Conservation (phyloP, 2,113 vertebrate genomes). For the Neogale vison region DNA sequence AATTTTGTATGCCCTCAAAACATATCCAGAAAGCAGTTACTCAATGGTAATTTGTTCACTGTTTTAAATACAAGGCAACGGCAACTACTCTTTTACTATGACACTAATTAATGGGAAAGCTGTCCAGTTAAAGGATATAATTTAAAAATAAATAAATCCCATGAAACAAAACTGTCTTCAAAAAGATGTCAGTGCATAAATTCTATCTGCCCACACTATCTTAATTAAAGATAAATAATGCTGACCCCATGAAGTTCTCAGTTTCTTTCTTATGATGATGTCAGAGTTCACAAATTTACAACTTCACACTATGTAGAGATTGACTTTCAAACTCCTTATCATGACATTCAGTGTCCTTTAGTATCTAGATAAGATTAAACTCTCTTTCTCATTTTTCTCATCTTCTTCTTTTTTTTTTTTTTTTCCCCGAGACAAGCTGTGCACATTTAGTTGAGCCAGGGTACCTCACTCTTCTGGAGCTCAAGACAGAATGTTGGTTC, state of each 20-base stretch:
- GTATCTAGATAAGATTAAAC: constrained; percentile 1
- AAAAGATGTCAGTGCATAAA: not conserved
- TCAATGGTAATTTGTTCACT: not conserved
- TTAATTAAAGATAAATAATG: not conserved
- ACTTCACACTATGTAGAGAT: not conserved
- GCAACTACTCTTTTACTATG: not conserved
- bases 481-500: not conserved
- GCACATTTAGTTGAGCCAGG: not conserved
- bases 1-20: not conserved
- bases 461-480: not conserved
- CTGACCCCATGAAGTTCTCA: not conserved
- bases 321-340: constrained; percentile 27
- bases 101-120: not conserved
- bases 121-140: not conserved
- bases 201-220: not conserved
- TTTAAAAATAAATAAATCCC: not conserved
- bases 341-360: not conserved
- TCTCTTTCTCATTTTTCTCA: not conserved
- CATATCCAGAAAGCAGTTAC: not conserved
- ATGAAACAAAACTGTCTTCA: not conserved
- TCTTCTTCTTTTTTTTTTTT: not conserved
- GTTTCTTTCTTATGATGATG: not conserved
- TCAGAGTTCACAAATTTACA: constrained; percentile 8
- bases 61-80: not conserved
- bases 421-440: not conserved